A percentile compares a stretch with the other conserved stretches of the same genome.
Conservation (phyloP, 2,888 invertebrate genomes). For the Calliscelio sp. region DNA sequence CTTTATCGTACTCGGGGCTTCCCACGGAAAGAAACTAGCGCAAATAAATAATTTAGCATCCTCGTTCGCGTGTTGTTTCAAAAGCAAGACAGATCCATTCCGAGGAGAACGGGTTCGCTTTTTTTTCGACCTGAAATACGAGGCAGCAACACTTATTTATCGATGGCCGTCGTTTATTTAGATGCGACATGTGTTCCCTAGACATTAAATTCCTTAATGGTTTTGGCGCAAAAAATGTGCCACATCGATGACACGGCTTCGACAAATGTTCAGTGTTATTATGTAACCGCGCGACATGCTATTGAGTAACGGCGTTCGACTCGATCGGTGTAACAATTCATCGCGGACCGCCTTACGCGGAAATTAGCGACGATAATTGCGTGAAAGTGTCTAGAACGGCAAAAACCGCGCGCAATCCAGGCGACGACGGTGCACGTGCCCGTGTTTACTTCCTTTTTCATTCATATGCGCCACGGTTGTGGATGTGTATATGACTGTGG, state of each 20-base stretch:
- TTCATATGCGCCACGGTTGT: no score
- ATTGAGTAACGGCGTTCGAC: no score
- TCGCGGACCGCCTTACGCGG: no score
- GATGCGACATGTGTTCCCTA: conserved; percentile 26
- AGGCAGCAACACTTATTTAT: conserved; percentile 46
- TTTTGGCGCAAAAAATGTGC: conserved; percentile 34
- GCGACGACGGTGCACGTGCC: no score
- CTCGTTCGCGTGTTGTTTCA: conserved; percentile 62
- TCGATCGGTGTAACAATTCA: no score
- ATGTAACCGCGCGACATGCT: no score
- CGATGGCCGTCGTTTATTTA: conserved; percentile 60
- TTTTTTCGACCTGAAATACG: conserved; percentile 55
- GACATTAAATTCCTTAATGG: conserved; percentile 53
- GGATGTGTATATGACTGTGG: no score
- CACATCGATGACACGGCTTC: conserved; percentile 27
- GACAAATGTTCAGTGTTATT: no score
- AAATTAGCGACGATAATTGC: no score
- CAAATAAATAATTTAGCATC: conserved; percentile 77
- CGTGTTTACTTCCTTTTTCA: no score
- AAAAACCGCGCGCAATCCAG: no score
- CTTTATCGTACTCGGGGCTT: conserved; percentile 67
- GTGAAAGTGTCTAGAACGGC: no score
- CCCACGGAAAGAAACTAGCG: conserved; percentile 75
- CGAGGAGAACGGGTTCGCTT: conserved; percentile 53
- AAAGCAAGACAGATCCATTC: conserved; percentile 59